These are phyloP conservation scores for Misgurnus mizolepis DNA, from an alignment of 2,113 vertebrate genomes.

Conservation along the genomic window DNA sequence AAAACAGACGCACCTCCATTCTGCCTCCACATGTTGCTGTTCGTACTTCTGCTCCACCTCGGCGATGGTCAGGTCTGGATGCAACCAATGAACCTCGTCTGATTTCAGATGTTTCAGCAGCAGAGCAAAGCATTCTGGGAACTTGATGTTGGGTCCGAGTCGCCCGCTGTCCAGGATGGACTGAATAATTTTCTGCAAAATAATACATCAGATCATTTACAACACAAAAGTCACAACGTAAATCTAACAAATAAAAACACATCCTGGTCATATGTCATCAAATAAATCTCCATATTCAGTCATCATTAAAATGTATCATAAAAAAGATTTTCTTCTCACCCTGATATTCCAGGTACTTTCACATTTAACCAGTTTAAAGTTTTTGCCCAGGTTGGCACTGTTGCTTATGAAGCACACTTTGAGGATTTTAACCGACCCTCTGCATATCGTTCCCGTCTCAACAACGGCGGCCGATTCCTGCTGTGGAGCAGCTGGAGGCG, in stretches of 20 bases:
- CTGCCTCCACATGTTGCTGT: constrained; percentile 87
- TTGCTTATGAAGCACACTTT: constrained; percentile 96
- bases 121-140: constrained; percentile 83
- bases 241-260: no score
- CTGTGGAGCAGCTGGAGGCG: constrained; percentile 61
- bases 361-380: constrained; percentile 95
- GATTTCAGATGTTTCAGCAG: constrained; percentile 94
- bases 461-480: constrained; percentile 64
- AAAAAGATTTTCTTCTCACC: constrained; percentile 67
- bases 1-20: constrained; percentile 84
- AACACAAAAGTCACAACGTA: no score
- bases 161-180: constrained; percentile 87
- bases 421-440: constrained; percentile 81
- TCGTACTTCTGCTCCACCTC: constrained; percentile 89
- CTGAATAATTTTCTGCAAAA: constrained; percentile 78
- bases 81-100: constrained; percentile 88
- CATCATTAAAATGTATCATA: neutral
- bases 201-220: neutral
- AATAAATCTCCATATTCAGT: no score
- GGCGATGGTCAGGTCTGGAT: constrained; percentile 80
- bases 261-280: no score
- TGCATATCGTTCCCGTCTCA: constrained; percentile 55
- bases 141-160: constrained; percentile 83
- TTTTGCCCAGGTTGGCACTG: constrained; percentile 88
- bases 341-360: constrained; percentile 82